Evolutionary conservation across 2,888 invertebrate species (phyloP), one percentile per base, ranked within the genome.

Genomic region (Cynaeus angustus): DNA sequence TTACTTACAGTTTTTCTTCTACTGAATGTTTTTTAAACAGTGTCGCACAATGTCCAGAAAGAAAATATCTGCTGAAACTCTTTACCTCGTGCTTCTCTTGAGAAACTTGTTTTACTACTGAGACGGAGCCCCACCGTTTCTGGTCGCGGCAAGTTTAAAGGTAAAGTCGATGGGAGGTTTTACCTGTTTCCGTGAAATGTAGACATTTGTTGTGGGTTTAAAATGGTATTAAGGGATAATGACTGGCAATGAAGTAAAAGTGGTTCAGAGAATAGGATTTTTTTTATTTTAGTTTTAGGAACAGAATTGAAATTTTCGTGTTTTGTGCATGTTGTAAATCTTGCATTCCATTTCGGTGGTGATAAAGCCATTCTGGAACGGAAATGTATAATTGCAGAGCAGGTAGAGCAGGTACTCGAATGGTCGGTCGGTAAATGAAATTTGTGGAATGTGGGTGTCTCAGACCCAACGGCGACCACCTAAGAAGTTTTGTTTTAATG

Each of bases 41-140:
- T 21, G 21, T 21, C 21, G 1, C 4, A 21, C 21, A 21, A 4
- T 21, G 4, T 4, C 21, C 21, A 21, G 21, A 30, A 33, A 66
- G 58, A 38, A 70, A 66, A 66, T 66, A 14, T 70, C 48, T 16
- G n/a, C n/a, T n/a, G 61, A 53, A 58, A 53, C 53, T 48, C 55
- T 71, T 67, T 71, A 73, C 75, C 75, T 75, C 75, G 70, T 77
- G 75, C 75, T 76, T 75, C 75, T 75, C 77, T 72, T 65, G 55
- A 74, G 74, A 78, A 79, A 79, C 79, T 76, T 75, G 79, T 79
- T 79, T 78, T 75, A 68, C 74, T 74, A 76, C 78, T 78, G 75
- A 74, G 66, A 37, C 37, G 2, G 7, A 37, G 41, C 74, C 74
- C 75, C 74, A 71, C 74, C 72, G 71, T 64, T 61, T 26, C 53